A percentile compares a stretch with the other conserved stretches of the same genome.
Conservation (phyloP, 2,113 vertebrate species). For the Psittacara wagleri region DNA sequence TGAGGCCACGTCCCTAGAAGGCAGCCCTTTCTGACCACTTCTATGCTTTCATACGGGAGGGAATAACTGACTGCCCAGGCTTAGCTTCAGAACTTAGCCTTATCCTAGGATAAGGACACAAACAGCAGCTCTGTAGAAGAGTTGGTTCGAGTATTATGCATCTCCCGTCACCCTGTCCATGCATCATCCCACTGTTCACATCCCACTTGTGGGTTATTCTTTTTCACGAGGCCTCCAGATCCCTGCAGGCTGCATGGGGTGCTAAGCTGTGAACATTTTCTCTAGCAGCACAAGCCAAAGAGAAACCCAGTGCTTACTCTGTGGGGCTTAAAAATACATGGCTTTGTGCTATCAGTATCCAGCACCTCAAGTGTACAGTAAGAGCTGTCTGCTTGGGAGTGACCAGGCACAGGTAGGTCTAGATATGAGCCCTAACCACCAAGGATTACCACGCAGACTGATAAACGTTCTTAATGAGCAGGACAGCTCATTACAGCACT, state of each 20-base stretch:
- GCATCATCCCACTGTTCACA: background rate
- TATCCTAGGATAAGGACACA: background rate
- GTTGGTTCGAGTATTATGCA: background rate
- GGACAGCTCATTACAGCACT: background rate
- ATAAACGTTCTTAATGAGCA: background rate
- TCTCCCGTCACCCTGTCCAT: background rate
- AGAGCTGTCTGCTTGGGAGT: background rate
- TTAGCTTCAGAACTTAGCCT: background rate
- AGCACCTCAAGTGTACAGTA: background rate
- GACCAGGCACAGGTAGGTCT: background rate
- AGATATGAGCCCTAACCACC: background rate
- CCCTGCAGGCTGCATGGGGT: background rate
- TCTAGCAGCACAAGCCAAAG: background rate
- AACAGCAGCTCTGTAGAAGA: background rate
- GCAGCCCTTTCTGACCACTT: background rate
- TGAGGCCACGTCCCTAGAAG: background rate
- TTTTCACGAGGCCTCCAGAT: background rate
- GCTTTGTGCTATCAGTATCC: background rate
- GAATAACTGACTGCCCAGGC: background rate
- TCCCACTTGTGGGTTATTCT: background rate
- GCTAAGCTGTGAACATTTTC: accelerated
- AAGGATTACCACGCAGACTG: background rate
- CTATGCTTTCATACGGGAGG: background rate
- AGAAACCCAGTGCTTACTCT: background rate
- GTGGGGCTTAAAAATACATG: background rate